Conservation (phyloP, 2,113 vertebrate species). For the Laticauda colubrina region DNA sequence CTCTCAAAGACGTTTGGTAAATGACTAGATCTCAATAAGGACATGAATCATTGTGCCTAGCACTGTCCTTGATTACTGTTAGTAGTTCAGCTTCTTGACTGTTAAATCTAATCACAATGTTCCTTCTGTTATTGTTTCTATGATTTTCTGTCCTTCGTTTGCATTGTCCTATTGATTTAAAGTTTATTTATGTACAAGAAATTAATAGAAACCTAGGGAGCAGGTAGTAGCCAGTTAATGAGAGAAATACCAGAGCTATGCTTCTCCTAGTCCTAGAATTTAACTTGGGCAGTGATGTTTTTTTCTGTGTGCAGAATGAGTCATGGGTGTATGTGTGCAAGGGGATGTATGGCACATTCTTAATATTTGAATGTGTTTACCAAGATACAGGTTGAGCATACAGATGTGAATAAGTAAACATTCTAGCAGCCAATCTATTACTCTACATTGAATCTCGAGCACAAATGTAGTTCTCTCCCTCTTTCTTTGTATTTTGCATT, state of each 20-base stretch:
- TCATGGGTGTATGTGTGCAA: accelerated
- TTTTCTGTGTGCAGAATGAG: neutral
- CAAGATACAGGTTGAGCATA: neutral
- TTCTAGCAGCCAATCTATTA: neutral
- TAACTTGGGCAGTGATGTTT: neutral
- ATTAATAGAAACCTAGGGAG: neutral
- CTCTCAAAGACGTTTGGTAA: neutral
- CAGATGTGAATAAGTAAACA: neutral
- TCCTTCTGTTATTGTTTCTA: neutral
- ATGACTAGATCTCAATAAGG: neutral
- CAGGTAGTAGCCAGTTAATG: neutral
- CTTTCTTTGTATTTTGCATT: neutral
- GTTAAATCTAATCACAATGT: neutral
- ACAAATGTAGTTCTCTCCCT: neutral
- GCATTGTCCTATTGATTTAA: neutral
- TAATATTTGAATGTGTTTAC: neutral
- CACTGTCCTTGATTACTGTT: neutral
- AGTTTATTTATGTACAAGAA: neutral
- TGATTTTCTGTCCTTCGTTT: neutral
- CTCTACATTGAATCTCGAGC: neutral
- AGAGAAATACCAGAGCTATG: neutral
- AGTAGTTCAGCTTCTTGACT: neutral
- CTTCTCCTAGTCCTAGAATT: neutral
- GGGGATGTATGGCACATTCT: neutral
- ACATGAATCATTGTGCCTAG: neutral